Percentiles rank a stretch among this genome's conserved stretches.
Evolutionary conservation across 2,797 vertebrate species (phyloP).

Genomic region (Galago senegalensis): DNA sequence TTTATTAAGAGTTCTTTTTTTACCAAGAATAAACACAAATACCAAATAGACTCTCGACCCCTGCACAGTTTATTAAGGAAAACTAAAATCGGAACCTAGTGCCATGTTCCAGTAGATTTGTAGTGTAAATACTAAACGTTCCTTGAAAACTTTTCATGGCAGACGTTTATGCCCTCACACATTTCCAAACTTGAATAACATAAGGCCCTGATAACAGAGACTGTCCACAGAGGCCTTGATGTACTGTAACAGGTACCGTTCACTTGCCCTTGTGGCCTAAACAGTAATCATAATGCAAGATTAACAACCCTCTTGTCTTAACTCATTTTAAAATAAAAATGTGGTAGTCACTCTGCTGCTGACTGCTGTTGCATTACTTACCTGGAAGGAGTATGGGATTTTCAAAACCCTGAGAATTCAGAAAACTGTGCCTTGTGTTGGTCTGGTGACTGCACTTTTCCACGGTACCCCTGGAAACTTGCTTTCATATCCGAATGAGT

Average conservation of each 20-base stretch:
- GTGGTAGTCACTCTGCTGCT: neutral
- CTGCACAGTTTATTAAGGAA: slow-evolving; percentile 79
- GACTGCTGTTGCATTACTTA: neutral
- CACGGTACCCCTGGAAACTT: neutral
- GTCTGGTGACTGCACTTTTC: neutral
- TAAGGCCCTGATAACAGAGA: neutral
- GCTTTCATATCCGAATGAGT: neutral
- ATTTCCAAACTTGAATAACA: neutral
- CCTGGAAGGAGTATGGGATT: neutral
- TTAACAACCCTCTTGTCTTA: slow-evolving; percentile 38
- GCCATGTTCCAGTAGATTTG: neutral
- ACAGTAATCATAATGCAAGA: slow-evolving; percentile 32
- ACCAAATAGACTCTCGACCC: slow-evolving; percentile 48
- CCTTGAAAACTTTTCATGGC: slow-evolving; percentile 44
- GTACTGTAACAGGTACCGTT: neutral
- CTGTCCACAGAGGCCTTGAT: neutral
- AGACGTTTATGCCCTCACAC: neutral
- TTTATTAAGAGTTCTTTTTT: slow-evolving; percentile 66
- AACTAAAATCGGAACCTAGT: slow-evolving; percentile 72
- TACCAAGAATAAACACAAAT: slow-evolving; percentile 80
- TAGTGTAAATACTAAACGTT: neutral
- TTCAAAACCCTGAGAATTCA: neutral
- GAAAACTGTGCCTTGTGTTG: neutral
- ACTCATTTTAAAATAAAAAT: slow-evolving; percentile 65
- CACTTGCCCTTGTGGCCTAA: neutral